Evolutionary conservation across 37 sponge, comb jelly and placozoan genomes (phyloP).

Genomic region (Ianthella basta): DNA sequence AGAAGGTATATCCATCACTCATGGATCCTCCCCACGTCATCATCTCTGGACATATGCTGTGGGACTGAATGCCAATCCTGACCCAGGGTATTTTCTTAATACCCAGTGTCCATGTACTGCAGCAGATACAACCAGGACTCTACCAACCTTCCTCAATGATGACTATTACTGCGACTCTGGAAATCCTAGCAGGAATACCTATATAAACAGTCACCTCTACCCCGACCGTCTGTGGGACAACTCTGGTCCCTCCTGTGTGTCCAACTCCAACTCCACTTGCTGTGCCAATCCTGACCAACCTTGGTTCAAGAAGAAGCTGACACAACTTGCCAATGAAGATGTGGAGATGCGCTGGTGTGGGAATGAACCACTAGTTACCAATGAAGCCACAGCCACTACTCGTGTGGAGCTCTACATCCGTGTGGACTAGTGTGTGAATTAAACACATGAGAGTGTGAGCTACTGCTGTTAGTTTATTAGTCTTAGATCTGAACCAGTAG

Average conservation of each 20-base stretch:
- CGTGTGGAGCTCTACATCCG: constrained; percentile 23
- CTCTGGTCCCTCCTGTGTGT: constrained; percentile 28
- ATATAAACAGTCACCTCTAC: not conserved
- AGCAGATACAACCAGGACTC: not conserved
- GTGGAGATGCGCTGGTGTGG: constrained; percentile 22
- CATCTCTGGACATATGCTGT: constrained; percentile 33
- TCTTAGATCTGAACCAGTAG: too few relatives aligned
- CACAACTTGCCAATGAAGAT: not conserved
- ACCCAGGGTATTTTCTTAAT: too few relatives aligned
- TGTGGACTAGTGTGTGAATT: not conserved
- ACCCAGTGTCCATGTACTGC: not conserved
- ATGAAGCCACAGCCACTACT: constrained; percentile 1
- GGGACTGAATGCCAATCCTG: constrained; percentile 4
- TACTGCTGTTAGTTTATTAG: too few relatives aligned
- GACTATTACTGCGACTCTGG: constrained; percentile 29
- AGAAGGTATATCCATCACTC: constrained; percentile 10
- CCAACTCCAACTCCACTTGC: constrained; percentile 7
- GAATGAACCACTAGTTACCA: not conserved
- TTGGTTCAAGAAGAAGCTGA: constrained; percentile 34
- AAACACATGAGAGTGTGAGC: too few relatives aligned
- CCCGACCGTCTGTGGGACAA: constrained; percentile 14
- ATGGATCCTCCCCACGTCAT: not conserved
- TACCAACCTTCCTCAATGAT: not conserved
- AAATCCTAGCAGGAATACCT: constrained; percentile 2
- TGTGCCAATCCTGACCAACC: constrained; percentile 29